Conservation (phyloP, 2,888 invertebrate species). For the Caenorhabditis afra region DNA sequence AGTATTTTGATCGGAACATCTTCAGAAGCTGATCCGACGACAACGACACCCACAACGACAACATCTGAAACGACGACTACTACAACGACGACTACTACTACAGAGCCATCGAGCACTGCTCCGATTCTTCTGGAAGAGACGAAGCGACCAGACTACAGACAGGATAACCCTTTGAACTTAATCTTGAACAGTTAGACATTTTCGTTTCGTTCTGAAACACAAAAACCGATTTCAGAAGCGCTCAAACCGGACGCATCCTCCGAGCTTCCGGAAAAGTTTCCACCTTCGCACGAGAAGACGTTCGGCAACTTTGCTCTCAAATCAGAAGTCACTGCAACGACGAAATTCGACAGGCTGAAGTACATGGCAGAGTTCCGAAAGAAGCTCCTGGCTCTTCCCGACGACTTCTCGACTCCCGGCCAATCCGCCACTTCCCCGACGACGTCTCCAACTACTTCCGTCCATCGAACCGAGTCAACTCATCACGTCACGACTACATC, state of each 20-base stretch:
- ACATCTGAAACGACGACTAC: slow-evolving; percentile 1
- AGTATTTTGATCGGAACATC: neutral
- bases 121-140: slow-evolving; percentile 12
- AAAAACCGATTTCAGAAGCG: slow-evolving; percentile 34
- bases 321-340: slow-evolving; percentile 49
- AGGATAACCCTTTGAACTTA: slow-evolving; percentile 44
- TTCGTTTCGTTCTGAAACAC: neutral
- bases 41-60: slow-evolving; percentile 10
- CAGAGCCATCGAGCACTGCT: neutral
- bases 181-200: slow-evolving; percentile 32
- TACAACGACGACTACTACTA: slow-evolving; percentile 16
- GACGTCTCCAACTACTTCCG: neutral
- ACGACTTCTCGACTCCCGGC: slow-evolving; percentile 24
- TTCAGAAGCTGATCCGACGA: slow-evolving; percentile 8
- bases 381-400: slow-evolving; percentile 46
- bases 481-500: slow-evolving; percentile 3
- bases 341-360: slow-evolving; percentile 60
- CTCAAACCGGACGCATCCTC: slow-evolving; percentile 47
- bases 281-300: slow-evolving; percentile 39
- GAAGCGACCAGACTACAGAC: slow-evolving; percentile 31
- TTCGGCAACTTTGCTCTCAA: slow-evolving; percentile 52
- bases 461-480: neutral
- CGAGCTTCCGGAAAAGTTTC: slow-evolving; percentile 50
- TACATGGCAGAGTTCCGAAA: slow-evolving; percentile 66
- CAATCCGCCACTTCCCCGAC: slow-evolving; percentile 8